A percentile compares a stretch with the other conserved stretches of the same genome.
phyloP scores from a whole-genome alignment of 1,140 invertebrate species.

The Belonocnema kinseyi region DNA sequence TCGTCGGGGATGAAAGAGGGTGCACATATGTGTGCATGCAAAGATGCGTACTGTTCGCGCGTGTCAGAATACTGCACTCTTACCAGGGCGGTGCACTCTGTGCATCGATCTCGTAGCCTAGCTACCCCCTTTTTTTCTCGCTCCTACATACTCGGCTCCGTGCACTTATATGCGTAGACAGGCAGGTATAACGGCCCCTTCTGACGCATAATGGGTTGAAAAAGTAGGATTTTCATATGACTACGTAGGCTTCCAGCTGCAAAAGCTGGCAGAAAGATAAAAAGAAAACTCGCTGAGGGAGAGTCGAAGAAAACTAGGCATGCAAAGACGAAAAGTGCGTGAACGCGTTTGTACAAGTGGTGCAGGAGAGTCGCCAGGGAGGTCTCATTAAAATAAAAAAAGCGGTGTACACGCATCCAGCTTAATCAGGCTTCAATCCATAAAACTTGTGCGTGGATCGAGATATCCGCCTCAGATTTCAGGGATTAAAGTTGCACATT shows the following conservation, averaged over 20 bases:
- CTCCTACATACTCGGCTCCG: conserved; percentile 26
- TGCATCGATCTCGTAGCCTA: conserved; percentile 15
- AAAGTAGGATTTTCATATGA: conserved; percentile 28
- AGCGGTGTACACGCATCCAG: conserved; percentile 6
- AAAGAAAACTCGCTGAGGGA: conserved; percentile 12
- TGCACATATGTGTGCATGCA: conserved; percentile 28
- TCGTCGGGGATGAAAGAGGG: conserved; percentile 21
- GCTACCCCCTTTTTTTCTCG: background rate
- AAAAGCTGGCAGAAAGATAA: conserved; percentile 13
- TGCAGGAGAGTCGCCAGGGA: background rate
- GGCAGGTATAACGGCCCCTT: background rate
- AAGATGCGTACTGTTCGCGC: conserved; percentile 22
- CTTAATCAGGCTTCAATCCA: conserved; percentile 17
- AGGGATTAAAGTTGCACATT: conserved; percentile 10
- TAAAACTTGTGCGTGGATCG: conserved; percentile 1
- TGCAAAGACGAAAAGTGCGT: background rate
- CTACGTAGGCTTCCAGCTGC: conserved; percentile 9
- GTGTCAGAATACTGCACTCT: conserved; percentile 1
- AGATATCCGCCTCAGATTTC: conserved; percentile 8
- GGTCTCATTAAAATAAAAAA: conserved; percentile 28
- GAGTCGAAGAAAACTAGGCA: background rate
- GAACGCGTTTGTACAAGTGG: conserved; percentile 14
- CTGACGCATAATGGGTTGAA: conserved; percentile 14
- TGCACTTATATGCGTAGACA: conserved; percentile 28
- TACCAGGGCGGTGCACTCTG: conserved; percentile 26